phyloP scores from a whole-genome alignment of 2,888 invertebrate species.

The Drosophila sordidapex region DNA sequence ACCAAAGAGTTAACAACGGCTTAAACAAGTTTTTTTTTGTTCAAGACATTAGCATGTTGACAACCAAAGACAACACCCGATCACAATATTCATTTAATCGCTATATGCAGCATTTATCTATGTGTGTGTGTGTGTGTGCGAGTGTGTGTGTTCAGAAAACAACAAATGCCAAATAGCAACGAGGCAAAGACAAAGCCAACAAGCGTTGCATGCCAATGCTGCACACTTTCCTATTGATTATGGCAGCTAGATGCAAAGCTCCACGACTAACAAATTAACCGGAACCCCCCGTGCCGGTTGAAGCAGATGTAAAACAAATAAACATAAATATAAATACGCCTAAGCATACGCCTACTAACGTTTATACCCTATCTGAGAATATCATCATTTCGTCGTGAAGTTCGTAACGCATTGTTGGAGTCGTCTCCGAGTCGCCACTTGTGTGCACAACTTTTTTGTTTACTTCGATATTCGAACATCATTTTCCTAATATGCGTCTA shows the following conservation, averaged over 20 bases:
- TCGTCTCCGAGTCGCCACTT: not conserved
- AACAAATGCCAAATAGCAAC: constrained; percentile 1
- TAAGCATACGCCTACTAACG: not conserved
- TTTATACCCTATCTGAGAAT: not conserved
- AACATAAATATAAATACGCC: not conserved
- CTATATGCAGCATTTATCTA: not conserved
- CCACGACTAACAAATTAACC: constrained; percentile 19
- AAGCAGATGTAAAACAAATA: not conserved
- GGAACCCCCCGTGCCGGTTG: not conserved
- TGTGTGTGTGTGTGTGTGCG: constrained; percentile 3
- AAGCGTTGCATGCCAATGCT: constrained; percentile 42
- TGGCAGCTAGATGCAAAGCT: no score
- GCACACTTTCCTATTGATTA: constrained; percentile 23
- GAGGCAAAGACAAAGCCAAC: constrained; percentile 12
- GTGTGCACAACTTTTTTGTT: not conserved
- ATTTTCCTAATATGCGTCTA: not conserved
- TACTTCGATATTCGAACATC: not conserved
- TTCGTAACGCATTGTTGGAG: not conserved
- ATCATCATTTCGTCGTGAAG: not conserved
- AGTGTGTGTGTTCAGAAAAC: constrained; percentile 12
- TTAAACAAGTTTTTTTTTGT: constrained; percentile 50
- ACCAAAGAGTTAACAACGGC: constrained; percentile 44
- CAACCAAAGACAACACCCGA: constrained; percentile 41
- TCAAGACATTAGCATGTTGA: constrained; percentile 54
- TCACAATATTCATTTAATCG: constrained; percentile 23